These are phyloP conservation scores for Aradus depressus DNA, from an alignment of 2,888 invertebrate species.

Conservation along the genomic window DNA sequence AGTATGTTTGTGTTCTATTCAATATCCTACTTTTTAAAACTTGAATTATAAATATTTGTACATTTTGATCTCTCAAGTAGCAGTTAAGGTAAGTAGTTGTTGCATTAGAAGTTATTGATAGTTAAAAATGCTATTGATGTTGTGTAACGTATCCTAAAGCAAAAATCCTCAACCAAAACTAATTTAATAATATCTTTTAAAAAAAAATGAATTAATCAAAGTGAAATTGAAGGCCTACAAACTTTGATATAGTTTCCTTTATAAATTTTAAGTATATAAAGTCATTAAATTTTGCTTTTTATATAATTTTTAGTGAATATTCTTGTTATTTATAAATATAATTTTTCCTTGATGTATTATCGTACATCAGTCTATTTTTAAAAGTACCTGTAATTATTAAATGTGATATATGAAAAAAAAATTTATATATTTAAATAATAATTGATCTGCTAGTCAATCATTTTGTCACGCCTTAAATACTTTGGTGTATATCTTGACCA, in stretches of 20 bases:
- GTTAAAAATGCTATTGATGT: conserved; percentile 23
- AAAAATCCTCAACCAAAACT: conserved; percentile 20
- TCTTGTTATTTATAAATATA: conserved; percentile 11
- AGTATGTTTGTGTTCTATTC: not conserved
- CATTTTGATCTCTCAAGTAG: conserved; percentile 18
- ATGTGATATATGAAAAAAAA: conserved; percentile 21
- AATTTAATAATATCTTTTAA: conserved; percentile 14
- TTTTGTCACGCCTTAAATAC: conserved; percentile 23
- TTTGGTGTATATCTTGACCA: conserved; percentile 24
- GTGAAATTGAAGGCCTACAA: conserved; percentile 20
- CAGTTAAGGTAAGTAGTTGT: conserved; percentile 24
- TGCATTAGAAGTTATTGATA: conserved; percentile 19
- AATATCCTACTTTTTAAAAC: not conserved
- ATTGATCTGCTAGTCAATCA: conserved; percentile 25
- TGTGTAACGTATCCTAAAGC: conserved; percentile 19
- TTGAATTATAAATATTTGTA: conserved; percentile 1
- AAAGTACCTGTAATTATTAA: conserved; percentile 21
- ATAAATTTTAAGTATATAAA: not conserved
- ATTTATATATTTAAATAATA: conserved; percentile 16
- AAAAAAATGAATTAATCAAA: conserved; percentile 4
- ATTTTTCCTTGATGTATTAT: conserved; percentile 21
- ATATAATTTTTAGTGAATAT: conserved; percentile 7
- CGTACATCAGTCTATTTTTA: conserved; percentile 20
- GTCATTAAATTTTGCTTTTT: conserved; percentile 1
- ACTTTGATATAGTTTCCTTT: conserved; percentile 5